Evolutionary conservation across 2,797 vertebrate genomes (phyloP).

Genomic region (Euthynnus affinis): DNA sequence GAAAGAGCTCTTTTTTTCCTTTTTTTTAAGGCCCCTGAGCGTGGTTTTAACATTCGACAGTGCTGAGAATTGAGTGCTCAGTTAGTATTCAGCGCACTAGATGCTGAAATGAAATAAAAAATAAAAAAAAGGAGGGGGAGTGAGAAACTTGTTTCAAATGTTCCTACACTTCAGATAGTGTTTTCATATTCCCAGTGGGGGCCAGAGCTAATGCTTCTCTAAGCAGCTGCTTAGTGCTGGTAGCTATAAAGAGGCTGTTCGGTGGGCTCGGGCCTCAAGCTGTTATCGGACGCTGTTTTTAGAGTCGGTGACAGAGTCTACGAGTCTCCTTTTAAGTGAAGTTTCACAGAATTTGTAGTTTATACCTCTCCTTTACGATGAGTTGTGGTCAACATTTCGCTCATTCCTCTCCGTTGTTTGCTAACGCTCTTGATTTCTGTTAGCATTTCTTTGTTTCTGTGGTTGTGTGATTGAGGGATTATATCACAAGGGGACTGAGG

Average conservation of each 20-base stretch:
- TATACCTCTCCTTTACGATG: background rate
- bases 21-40: constrained; percentile 2
- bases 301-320: background rate
- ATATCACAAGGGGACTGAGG: constrained; percentile 37
- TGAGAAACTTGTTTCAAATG: constrained; percentile 32
- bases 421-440: constrained; percentile 2
- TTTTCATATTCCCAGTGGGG: constrained; percentile 41
- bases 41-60: constrained; percentile 13
- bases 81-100: constrained; percentile 14
- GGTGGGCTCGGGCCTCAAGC: constrained; percentile 11
- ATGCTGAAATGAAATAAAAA: background rate
- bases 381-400: constrained; percentile 2
- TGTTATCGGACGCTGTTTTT: constrained; percentile 17
- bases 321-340: constrained; percentile 14
- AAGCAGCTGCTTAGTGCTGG: constrained; percentile 53
- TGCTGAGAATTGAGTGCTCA: constrained; percentile 2
- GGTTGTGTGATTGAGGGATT: constrained; percentile 28
- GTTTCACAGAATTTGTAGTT: constrained; percentile 7
- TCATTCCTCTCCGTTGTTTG: background rate
- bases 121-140: background rate
- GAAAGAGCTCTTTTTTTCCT: background rate
- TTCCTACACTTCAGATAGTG: constrained; percentile 20
- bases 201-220: constrained; percentile 32
- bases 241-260: constrained; percentile 31
- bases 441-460: constrained; percentile 26